Evolutionary conservation across 2,888 invertebrate species (phyloP).

Genomic region (Agrilus mali): DNA sequence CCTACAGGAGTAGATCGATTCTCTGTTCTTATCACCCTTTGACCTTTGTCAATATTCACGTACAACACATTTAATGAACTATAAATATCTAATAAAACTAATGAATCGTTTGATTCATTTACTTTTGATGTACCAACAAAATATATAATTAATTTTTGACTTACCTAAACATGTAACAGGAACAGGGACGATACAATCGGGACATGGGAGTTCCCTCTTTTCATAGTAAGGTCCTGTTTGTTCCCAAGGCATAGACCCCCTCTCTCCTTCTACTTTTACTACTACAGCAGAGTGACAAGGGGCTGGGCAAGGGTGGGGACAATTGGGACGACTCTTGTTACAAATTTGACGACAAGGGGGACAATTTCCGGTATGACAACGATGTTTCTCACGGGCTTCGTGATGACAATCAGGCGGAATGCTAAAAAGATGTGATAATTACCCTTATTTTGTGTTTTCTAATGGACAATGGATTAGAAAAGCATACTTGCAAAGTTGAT

Average conservation of each 20-base stretch:
- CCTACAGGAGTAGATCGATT: no score
- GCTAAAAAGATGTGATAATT: slow-evolving; percentile 25
- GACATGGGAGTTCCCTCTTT: slow-evolving; percentile 49
- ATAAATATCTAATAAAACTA: no score
- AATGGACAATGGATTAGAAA: neutral
- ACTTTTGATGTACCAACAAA: no score
- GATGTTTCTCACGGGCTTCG: slow-evolving; percentile 53
- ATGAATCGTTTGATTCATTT: no score
- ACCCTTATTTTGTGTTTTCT: no score
- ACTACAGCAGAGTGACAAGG: slow-evolving; percentile 67
- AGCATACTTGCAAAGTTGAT: slow-evolving; percentile 52
- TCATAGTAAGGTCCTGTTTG: slow-evolving; percentile 33
- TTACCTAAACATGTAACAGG: slow-evolving; percentile 51
- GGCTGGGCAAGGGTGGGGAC: slow-evolving; percentile 56
- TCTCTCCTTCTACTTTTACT: slow-evolving; percentile 43
- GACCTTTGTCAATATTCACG: no score
- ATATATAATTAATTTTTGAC: neutral
- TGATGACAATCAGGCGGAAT: slow-evolving; percentile 80
- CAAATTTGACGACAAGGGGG: slow-evolving; percentile 73
- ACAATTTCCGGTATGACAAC: slow-evolving; percentile 74
- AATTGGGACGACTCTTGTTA: slow-evolving; percentile 40
- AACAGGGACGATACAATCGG: slow-evolving; percentile 58
- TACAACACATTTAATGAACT: no score
- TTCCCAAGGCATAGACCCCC: slow-evolving; percentile 57
- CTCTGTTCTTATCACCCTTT: no score